Conservation (phyloP, 2,888 invertebrate species). For the Halictus ligatus region DNA sequence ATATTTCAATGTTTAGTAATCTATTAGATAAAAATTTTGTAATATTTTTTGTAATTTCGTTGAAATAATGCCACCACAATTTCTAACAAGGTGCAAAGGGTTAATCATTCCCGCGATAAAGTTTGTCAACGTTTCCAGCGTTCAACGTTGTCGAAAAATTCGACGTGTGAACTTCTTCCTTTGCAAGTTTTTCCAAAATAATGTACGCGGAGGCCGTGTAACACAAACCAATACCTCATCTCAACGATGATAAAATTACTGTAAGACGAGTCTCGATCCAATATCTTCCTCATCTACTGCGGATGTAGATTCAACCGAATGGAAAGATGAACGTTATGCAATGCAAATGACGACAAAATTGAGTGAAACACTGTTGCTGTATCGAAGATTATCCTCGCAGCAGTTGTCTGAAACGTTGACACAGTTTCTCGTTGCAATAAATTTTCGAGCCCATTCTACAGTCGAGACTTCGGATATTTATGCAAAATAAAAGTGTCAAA, state of each 20-base stretch:
- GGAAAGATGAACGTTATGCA: background rate
- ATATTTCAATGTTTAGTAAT: too few relatives aligned
- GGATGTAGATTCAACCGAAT: background rate
- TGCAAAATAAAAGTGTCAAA: background rate
- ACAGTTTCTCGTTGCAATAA: background rate
- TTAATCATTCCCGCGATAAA: too few relatives aligned
- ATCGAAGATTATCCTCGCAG: background rate
- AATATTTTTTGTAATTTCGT: too few relatives aligned
- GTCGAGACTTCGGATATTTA: background rate
- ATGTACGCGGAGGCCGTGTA: too few relatives aligned
- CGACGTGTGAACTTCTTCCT: too few relatives aligned
- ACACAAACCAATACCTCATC: background rate
- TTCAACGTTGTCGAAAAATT: too few relatives aligned
- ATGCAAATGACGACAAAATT: background rate
- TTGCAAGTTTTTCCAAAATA: too few relatives aligned
- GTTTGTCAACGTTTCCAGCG: too few relatives aligned
- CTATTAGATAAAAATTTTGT: too few relatives aligned
- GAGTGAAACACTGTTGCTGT: background rate
- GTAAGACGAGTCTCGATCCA: background rate
- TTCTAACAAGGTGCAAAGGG: too few relatives aligned
- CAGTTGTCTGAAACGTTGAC: background rate
- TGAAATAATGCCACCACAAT: too few relatives aligned
- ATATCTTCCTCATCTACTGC: background rate
- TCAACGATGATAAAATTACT: background rate
- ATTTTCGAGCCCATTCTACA: background rate